Evolutionary conservation across 1,140 invertebrate genomes (phyloP), one percentile per base, ranked within the genome.

Genomic region (Drosophila neocordata): DNA sequence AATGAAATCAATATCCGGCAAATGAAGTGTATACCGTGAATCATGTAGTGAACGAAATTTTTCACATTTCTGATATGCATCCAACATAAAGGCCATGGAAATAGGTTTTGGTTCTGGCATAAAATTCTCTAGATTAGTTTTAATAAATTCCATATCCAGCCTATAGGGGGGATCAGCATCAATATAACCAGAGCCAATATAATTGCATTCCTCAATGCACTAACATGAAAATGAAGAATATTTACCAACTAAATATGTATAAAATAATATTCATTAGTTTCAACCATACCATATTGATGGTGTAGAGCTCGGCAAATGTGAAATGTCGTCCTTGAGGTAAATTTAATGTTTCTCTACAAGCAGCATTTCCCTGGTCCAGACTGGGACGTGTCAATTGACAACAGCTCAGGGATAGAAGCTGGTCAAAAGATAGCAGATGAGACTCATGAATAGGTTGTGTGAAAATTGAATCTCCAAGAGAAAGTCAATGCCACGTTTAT

Each of bases 161-260:
- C 53, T 59, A 57, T 61, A 89, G 2, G 83, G 84, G 1, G 83
- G 83, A 71, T 88, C 83, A 13, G 69, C 59, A 4, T 84, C 84
- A 3, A 61, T 83, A 34, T 89, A 88, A 7, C 83, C 83, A 6
- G 68, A 70, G 51, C 56, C 41, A 0, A 88, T 60, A 35, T 56
- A 88, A 57, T 77, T 89, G 48, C 83, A 88, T 59, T 88, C 83
- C 62, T 88, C 83, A 58, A 88, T 31, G 65, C 83, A 88, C 83
- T 88, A 11, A 27, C 4, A 9, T n/a, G 1, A 9, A 9, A 4
- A 71, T 20, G 1, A 37, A 13, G 9, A 20, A 4, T 1, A 12
- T 8, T 11, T 52, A n/a, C 11, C 1, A 13, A 2, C 9, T 24
- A 31, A 13, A 2, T 6, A 9, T 0, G 1, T 5, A 20, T 4